phyloP scores from a whole-genome alignment of 1,140 invertebrate genomes.

The silkworm (Bombyx mori) region ASM3026992v2 NC_085118.1:12200001-12200500 shows the following conservation, averaged over 20 bases:
- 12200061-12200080: slow-evolving; percentile 21
- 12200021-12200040: slow-evolving; percentile 20
- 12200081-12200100: slow-evolving; percentile 26
- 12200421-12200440: no score
- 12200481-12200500: no score
- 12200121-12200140: slow-evolving; percentile 11
- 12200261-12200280: no score
- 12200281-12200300: no score
- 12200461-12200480: no score
- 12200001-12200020: slow-evolving; percentile 21
- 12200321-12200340: no score
- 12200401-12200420: no score
- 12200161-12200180: slow-evolving; percentile 13
- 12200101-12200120: slow-evolving; percentile 26
- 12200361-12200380: no score
- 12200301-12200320: no score
- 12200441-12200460: no score
- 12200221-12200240: slow-evolving; percentile 4
- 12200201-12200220: slow-evolving; percentile 7
- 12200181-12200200: slow-evolving; percentile 7
- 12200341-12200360: no score
- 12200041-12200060: slow-evolving; percentile 22
- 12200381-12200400: no score
- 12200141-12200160: slow-evolving; percentile 16
- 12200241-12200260: background rate